phyloP scores from a whole-genome alignment of 2,888 invertebrate genomes.

The Choristoneura rosaceana region DNA sequence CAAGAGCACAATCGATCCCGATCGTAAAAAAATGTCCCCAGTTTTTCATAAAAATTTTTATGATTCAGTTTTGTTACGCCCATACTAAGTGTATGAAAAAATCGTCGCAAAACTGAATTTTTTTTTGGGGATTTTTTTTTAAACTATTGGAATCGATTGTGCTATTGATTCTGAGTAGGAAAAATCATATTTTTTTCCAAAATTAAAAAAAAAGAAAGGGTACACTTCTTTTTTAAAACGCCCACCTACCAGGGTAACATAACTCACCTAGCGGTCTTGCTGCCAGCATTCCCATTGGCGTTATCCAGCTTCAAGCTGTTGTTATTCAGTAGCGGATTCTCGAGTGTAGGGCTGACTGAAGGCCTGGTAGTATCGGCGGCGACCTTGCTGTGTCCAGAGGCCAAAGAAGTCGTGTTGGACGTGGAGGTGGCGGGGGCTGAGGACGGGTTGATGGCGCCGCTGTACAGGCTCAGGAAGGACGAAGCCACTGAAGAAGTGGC shows the following conservation, averaged over 20 bases:
- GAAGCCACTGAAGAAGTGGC: slow-evolving; percentile 83
- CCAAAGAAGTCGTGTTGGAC: slow-evolving; percentile 56
- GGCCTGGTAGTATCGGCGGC: slow-evolving; percentile 73
- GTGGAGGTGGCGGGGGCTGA: slow-evolving; percentile 65
- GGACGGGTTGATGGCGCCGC: slow-evolving; percentile 77
- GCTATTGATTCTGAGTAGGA: too few species aligned
- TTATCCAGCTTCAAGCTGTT: slow-evolving; percentile 79
- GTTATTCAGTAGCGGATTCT: slow-evolving; percentile 74
- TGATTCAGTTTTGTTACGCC: too few species aligned
- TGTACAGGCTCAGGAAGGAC: slow-evolving; percentile 82
- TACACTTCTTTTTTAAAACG: too few species aligned
- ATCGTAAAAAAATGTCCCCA: too few species aligned
- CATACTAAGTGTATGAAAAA: too few species aligned
- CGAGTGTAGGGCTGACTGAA: slow-evolving; percentile 70
- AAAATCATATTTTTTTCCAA: too few species aligned
- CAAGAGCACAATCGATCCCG: too few species aligned
- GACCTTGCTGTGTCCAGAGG: slow-evolving; percentile 68
- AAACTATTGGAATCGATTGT: too few species aligned
- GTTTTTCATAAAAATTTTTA: too few species aligned
- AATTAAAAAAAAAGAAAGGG: too few species aligned
- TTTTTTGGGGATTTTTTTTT: too few species aligned
- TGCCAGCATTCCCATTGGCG: slow-evolving; percentile 79
- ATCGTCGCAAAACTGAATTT: too few species aligned
- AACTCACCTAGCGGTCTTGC: slow-evolving; percentile 76
- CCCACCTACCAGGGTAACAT: slow-evolving; percentile 15